Evolutionary conservation across 2,888 invertebrate genomes (phyloP), one percentile per base, ranked within the genome.

Genomic region (Pilophorus perplexus): DNA sequence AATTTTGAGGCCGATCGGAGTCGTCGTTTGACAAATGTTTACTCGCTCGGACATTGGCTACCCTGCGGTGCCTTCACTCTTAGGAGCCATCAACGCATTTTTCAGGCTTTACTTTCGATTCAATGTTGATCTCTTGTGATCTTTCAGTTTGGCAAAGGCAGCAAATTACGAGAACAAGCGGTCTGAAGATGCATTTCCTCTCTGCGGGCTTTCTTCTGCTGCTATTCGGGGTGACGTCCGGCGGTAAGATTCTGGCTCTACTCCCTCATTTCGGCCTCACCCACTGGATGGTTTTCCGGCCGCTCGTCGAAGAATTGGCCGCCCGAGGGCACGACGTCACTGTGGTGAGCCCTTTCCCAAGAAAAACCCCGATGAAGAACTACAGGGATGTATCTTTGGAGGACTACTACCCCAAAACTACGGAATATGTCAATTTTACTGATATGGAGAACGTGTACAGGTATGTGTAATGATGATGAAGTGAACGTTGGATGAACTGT

Each of bases 211-310:
- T 14, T 50, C 8, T 16, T 50, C 4, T 23, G 23, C 14, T 27
- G 3, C 27, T 50, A 23, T 1, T 27, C 27, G 25, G 5, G 14
- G 6, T 25, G n/a, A 27, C 27, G 2, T 12, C 25, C 50, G 50
- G 44, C 27, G 42, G 40, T 42, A 42, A 57, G 6, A 60, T 66
- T 23, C 37, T 66, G 18, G 66, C 46, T 1, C 12, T 66, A 6
- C 42, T 59, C 25, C 66, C 66, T 2, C 59, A 66, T 50, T 59
- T 59, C 50, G 66, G 66, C 1, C 20, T 38, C 46, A 59, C 23
- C 10, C 59, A 66, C 25, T 66, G 55, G 48, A 25, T 59, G 10
- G 44, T 37, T 14, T 66, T 48, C 40, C 25, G 27, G 18, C 66
- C 59, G 12, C 33, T 64, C 8, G 28, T 64, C 14, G 64, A 64